Base-by-base conservation (phyloP, 2,888 invertebrate species). In the Eledona agricola region DNA sequence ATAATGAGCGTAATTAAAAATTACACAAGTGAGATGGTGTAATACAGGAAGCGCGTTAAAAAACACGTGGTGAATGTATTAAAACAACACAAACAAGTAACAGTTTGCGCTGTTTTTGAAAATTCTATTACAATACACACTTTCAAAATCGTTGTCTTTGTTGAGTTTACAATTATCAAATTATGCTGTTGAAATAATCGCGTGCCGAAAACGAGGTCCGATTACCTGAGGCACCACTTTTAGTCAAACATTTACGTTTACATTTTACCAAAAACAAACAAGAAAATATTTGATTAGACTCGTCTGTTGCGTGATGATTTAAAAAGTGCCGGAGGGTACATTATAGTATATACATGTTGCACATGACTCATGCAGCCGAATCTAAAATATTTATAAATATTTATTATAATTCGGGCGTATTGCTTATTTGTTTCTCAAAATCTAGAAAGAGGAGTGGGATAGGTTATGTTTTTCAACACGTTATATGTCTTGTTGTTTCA, bases 381-480 rank as follows among this genome's bases (percentile, higher is more conserved):
- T 11, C 15, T 7, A 10, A 29, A 32, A 32, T 13, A 16, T 32
- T 16, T 32, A 1, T 32, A 17, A 12, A 9, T 32, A 7, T 32
- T 32, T n/a, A n/a, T n/a, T n/a, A n/a, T n/a, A n/a, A n/a, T n/a
- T n/a, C n/a, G n/a, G n/a, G n/a, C n/a, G n/a, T n/a, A n/a, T n/a
- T n/a, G n/a, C n/a, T n/a, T n/a, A n/a, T n/a, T 15, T 17, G 31
- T 23, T n/a, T 23, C 10, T 31, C 16, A 3, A 7, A 9, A 7
- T 17, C 17, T n/a, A 32, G 17, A 34, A 19, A 34, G 11, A 3
- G 5, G 20, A 34, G 34, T 40, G 28, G 40, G 25, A 40, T 40
- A 25, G 25, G 40, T 28, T 40, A 26, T 16, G 16, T 25, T 40
- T 40, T 40, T 26, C 40, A 40, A 28, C 40, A 40, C 40, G 19